These are phyloP conservation scores for Ectobius pallidus DNA, from an alignment of 2,888 invertebrate species.

Conservation along the genomic window DNA sequence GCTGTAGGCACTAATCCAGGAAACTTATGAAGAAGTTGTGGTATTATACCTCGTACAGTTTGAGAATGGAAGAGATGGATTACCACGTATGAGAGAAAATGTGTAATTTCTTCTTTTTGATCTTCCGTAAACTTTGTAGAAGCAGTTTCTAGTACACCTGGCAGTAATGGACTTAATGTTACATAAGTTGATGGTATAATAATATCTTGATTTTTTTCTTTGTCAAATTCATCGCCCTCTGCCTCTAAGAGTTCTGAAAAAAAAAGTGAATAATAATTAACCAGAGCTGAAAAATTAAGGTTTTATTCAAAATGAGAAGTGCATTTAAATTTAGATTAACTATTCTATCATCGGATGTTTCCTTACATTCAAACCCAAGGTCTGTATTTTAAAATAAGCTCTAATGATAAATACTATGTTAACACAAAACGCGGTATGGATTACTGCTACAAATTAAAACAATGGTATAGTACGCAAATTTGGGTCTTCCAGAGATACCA, in stretches of 20 bases:
- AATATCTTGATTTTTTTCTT: background rate
- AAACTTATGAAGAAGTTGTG: slow-evolving; percentile 11
- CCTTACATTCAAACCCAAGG: too few species aligned
- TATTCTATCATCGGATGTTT: too few species aligned
- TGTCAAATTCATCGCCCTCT: background rate
- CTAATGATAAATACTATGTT: too few species aligned
- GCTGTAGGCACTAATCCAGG: background rate
- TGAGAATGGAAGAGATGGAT: slow-evolving; percentile 33
- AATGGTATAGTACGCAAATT: too few species aligned
- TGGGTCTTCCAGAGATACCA: too few species aligned
- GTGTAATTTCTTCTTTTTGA: background rate
- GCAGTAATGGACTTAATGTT: slow-evolving; percentile 29
- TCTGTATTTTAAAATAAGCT: too few species aligned
- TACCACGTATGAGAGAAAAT: slow-evolving; percentile 26
- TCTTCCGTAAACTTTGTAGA: background rate
- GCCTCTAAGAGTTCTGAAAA: slow-evolving; percentile 18
- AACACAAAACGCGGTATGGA: too few species aligned
- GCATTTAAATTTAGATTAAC: too few species aligned
- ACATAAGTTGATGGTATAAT: background rate
- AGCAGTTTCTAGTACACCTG: slow-evolving; percentile 22
- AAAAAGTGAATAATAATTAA: background rate
- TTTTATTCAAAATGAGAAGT: background rate
- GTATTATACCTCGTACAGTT: background rate
- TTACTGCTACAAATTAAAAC: too few species aligned
- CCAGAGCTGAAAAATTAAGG: background rate